phyloP scores from a whole-genome alignment of 2,888 invertebrate species.

The Meteorus cinctellus region DNA sequence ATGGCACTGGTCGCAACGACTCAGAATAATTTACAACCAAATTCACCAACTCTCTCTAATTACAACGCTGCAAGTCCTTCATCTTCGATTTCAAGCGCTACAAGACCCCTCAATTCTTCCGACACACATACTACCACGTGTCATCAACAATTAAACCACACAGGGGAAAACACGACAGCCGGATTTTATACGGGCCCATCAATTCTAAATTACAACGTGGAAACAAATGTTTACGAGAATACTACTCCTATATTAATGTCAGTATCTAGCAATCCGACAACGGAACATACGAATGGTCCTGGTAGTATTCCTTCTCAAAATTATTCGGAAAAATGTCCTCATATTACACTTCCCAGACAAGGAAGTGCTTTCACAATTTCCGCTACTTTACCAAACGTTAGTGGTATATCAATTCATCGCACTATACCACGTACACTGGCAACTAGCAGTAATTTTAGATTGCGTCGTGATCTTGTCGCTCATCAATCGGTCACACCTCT shows the following conservation, averaged over 20 bases:
- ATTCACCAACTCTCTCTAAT: conserved; percentile 64
- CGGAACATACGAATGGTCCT: conserved; percentile 71
- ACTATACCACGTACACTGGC: conserved; percentile 76
- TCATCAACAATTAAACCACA: conserved; percentile 56
- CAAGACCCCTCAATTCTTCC: conserved; percentile 61
- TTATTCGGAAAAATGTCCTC: conserved; percentile 73
- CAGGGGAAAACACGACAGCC: conserved; percentile 53
- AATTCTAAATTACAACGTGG: conserved; percentile 65
- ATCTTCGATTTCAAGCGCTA: conserved; percentile 52
- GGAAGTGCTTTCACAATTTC: conserved; percentile 71
- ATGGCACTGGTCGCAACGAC: conserved; percentile 62
- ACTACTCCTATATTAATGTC: conserved; percentile 62
- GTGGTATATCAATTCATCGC: conserved; percentile 73
- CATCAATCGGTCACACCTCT: conserved; percentile 64
- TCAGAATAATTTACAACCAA: conserved; percentile 61
- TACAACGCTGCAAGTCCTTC: conserved; percentile 52
- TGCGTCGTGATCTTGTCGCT: conserved; percentile 65
- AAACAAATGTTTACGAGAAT: conserved; percentile 68
- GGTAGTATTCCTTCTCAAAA: conserved; percentile 44
- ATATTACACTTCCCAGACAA: conserved; percentile 72
- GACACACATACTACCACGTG: conserved; percentile 62
- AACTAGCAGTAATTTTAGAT: conserved; percentile 63
- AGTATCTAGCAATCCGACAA: conserved; percentile 58
- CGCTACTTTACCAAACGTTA: conserved; percentile 69
- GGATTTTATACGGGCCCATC: conserved; percentile 63